These are phyloP conservation scores for Dallia pectoralis DNA, from an alignment of 2,797 vertebrate genomes.

Conservation along the genomic window DNA sequence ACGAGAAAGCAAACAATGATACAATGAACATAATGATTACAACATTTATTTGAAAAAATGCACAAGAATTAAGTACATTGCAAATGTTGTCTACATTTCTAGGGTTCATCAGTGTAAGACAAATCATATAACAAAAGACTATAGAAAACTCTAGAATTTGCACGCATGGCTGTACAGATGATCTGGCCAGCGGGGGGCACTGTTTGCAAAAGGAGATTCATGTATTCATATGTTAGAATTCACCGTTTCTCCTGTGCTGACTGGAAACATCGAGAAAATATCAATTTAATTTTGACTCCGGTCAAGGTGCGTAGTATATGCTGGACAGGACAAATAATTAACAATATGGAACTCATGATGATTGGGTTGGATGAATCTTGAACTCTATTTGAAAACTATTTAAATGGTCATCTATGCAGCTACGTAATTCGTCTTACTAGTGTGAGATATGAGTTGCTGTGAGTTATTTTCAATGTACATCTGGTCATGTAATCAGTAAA, in stretches of 20 bases:
- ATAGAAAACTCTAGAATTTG: conserved; percentile 4
- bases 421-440: neutral
- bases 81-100: neutral
- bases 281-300: neutral
- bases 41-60: neutral
- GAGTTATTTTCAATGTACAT: neutral
- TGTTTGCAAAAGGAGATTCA: conserved; percentile 38
- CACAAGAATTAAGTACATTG: neutral
- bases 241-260: neutral
- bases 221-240: conserved; percentile 20
- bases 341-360: neutral
- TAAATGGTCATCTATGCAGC: neutral
- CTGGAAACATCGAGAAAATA: conserved; percentile 24
- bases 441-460: neutral
- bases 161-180: neutral
- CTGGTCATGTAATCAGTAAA: neutral
- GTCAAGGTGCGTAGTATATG: neutral
- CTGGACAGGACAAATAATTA: neutral
- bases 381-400: neutral
- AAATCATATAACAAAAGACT: neutral
- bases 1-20: neutral
- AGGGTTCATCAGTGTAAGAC: neutral
- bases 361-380: neutral
- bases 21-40: no score
- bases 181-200: conserved; percentile 55